A percentile compares a stretch with the other conserved stretches of the same genome.
Conservation (phyloP, 2,113 vertebrate species). For the Spea bombifrons region DNA sequence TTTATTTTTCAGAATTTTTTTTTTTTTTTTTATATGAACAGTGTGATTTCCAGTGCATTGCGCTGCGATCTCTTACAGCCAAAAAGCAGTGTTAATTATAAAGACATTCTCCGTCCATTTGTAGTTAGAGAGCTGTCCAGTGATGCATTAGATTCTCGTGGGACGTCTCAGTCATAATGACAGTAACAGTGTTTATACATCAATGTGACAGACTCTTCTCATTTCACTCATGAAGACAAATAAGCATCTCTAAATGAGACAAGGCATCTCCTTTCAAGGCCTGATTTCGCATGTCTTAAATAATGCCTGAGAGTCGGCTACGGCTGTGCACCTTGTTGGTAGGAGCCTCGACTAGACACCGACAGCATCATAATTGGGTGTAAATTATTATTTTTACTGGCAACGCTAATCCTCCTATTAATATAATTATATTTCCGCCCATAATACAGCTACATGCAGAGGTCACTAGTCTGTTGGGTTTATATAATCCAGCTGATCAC, state of each 20-base stretch:
- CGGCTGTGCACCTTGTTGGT: background rate
- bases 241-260: conserved; percentile 79
- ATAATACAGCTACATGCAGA: no score
- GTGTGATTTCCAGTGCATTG: background rate
- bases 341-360: no score
- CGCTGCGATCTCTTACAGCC: background rate
- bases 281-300: background rate
- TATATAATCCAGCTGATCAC: no score
- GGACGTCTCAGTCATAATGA: conserved; percentile 81
- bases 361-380: no score
- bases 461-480: no score
- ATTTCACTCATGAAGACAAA: conserved; percentile 78
- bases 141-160: conserved; percentile 55
- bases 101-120: background rate
- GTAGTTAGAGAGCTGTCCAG: background rate
- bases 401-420: no score
- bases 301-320: background rate
- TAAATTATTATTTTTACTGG: no score
- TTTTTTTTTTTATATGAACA: no score
- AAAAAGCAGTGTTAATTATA: background rate
- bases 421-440: no score
- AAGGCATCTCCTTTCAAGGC: conserved; percentile 72
- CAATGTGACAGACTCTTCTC: conserved; percentile 75
- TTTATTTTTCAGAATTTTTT: no score
- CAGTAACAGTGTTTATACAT: conserved; percentile 78